phyloP scores from a whole-genome alignment of 1,140 invertebrate species.

The Drosophila chauvacae region DNA sequence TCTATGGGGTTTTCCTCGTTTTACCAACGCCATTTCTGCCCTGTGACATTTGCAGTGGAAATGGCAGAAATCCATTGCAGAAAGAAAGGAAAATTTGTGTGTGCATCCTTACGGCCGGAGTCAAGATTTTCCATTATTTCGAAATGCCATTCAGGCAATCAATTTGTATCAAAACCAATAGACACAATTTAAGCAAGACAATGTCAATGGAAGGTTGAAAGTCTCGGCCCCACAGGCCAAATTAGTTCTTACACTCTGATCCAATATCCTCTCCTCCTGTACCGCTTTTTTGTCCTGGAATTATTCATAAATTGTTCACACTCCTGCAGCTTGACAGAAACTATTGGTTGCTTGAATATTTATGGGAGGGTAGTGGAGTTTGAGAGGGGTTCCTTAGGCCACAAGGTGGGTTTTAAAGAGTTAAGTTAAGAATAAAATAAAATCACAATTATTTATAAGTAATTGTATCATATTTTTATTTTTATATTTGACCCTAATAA shows the following conservation, averaged over 20 bases:
- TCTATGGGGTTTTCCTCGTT: not conserved
- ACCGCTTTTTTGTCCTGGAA: constrained; percentile 1
- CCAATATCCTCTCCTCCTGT: constrained; percentile 18
- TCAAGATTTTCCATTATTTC: constrained; percentile 40
- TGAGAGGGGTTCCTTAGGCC: too few species aligned
- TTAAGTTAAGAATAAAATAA: not conserved
- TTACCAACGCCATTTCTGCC: constrained; percentile 3
- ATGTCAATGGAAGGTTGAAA: constrained; percentile 10
- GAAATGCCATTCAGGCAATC: constrained; percentile 54
- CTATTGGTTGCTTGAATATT: constrained; percentile 36
- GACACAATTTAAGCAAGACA: constrained; percentile 50
- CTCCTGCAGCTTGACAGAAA: constrained; percentile 19
- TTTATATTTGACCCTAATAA: not conserved
- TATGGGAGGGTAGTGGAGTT: constrained; percentile 11
- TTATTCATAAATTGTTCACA: constrained; percentile 45
- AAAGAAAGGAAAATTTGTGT: constrained; percentile 36
- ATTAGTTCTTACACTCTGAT: constrained; percentile 31
- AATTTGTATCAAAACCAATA: constrained; percentile 57
- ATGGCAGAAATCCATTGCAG: constrained; percentile 9
- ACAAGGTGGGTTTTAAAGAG: too few species aligned
- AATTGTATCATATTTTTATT: too few species aligned
- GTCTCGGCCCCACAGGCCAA: constrained; percentile 13
- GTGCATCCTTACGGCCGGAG: constrained; percentile 20
- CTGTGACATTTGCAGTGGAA: constrained; percentile 24
- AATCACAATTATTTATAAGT: not conserved